These are phyloP conservation scores for Micromesistius poutassou DNA, from an alignment of 2,797 vertebrate species.

Conservation along the genomic window DNA sequence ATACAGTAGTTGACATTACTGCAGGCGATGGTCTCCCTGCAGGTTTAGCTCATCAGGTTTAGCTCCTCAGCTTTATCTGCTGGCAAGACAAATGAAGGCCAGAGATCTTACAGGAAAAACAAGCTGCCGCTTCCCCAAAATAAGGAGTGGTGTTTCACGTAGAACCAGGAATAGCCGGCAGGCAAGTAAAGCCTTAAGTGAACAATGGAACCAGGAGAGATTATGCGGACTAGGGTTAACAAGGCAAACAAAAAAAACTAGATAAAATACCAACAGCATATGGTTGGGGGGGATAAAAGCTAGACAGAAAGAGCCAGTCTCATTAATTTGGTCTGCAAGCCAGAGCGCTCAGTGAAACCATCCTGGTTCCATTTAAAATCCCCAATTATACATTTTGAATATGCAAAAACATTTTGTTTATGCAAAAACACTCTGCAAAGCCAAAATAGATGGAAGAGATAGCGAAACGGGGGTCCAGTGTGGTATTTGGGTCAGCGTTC, in stretches of 20 bases:
- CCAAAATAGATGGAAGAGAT: slow-evolving; percentile 11
- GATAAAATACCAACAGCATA: no score
- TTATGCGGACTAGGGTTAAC: background rate
- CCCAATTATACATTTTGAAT: background rate
- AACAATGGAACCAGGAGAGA: background rate
- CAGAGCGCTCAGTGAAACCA: background rate
- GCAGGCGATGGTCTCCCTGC: background rate
- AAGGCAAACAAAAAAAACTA: background rate
- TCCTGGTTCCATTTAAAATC: background rate
- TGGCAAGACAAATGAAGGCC: background rate
- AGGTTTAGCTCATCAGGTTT: background rate
- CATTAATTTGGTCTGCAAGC: background rate
- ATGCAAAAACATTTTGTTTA: background rate
- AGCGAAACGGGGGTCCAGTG: slow-evolving; percentile 20
- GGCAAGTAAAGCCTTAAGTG: background rate
- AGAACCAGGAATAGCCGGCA: background rate
- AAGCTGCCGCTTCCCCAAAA: background rate
- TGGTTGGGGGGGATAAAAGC: background rate
- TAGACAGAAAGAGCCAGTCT: background rate
- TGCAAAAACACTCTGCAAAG: background rate
- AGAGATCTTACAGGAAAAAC: background rate
- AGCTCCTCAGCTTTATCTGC: background rate
- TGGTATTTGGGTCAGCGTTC: slow-evolving; percentile 55
- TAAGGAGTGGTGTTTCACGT: background rate
- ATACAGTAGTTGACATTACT: background rate